Percentiles rank a stretch among this genome's conserved stretches.
These are phyloP conservation scores for Cephus rjabovi DNA, from an alignment of 2,888 invertebrate genomes.

Conservation along the genomic window DNA sequence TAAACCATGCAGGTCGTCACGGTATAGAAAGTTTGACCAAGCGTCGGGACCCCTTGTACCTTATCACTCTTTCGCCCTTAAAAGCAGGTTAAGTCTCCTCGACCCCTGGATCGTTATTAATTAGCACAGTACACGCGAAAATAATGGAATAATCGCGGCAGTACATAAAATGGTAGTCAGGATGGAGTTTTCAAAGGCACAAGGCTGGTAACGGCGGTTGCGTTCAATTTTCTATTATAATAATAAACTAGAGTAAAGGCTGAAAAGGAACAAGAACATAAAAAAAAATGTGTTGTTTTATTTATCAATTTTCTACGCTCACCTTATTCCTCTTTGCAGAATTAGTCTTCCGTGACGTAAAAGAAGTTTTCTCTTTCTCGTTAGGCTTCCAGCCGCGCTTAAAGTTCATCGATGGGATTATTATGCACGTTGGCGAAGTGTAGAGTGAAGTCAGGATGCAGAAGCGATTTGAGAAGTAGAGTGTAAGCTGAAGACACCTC, in stretches of 20 bases:
- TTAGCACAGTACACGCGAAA: neutral
- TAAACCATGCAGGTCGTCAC: neutral
- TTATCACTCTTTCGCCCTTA: neutral
- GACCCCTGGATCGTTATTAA: neutral
- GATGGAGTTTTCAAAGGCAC: neutral
- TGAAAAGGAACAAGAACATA: neutral
- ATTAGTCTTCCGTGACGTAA: constrained; percentile 19
- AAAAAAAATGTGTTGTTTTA: neutral
- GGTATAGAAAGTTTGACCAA: neutral
- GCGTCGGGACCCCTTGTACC: neutral
- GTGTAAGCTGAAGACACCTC: constrained; percentile 44
- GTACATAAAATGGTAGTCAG: neutral
- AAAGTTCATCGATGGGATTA: neutral
- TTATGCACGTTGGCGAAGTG: neutral
- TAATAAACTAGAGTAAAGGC: neutral
- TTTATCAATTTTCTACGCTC: neutral
- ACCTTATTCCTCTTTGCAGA: neutral
- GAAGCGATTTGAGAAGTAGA: constrained; percentile 36
- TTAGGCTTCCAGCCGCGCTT: neutral
- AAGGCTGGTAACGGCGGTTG: neutral
- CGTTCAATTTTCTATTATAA: neutral
- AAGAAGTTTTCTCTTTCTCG: constrained; percentile 19
- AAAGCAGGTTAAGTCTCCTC: neutral
- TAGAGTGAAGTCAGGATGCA: constrained; percentile 5
- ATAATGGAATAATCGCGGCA: neutral